Conservation (phyloP, 2,888 invertebrate species). For the Mythimna lalbum region DNA sequence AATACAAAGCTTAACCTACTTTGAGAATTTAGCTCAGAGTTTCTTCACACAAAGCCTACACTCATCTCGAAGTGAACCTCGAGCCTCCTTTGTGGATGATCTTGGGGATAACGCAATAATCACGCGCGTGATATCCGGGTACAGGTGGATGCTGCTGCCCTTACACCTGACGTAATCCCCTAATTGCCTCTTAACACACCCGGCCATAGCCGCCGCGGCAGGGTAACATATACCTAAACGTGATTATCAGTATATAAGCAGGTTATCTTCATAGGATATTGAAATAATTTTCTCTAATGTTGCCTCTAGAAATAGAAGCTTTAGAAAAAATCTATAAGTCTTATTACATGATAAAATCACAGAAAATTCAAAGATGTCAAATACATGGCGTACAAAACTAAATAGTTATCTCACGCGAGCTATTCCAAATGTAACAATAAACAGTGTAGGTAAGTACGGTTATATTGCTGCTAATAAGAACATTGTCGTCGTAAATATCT, state of each 20-base stretch:
- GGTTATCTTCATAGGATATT: background rate
- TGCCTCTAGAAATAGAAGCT: background rate
- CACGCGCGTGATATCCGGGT: slow-evolving; percentile 35
- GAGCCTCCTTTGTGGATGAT: slow-evolving; percentile 32
- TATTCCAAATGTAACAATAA: slow-evolving; percentile 54
- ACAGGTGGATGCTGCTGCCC: slow-evolving; percentile 41
- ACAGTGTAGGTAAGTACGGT: slow-evolving; percentile 53
- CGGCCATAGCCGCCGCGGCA: slow-evolving; percentile 23
- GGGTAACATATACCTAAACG: slow-evolving; percentile 12
- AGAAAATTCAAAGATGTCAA: slow-evolving; percentile 19
- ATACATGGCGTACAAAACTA: slow-evolving; percentile 29
- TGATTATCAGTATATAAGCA: slow-evolving; percentile 25
- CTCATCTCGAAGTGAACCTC: slow-evolving; percentile 3
- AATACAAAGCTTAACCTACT: background rate
- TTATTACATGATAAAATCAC: slow-evolving; percentile 1
- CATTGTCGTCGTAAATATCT: slow-evolving; percentile 73
- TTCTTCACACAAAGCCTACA: slow-evolving; percentile 2
- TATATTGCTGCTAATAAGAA: slow-evolving; percentile 70
- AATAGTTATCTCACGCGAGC: slow-evolving; percentile 45
- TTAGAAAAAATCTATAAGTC: background rate
- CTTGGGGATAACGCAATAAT: slow-evolving; percentile 45
- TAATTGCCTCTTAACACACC: slow-evolving; percentile 51
- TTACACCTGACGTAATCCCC: slow-evolving; percentile 49
- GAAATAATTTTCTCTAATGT: background rate
- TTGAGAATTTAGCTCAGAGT: slow-evolving; percentile 2